Evolutionary conservation across 2,888 invertebrate species (phyloP).

Genomic region (Stenchaetothrips biformis): DNA sequence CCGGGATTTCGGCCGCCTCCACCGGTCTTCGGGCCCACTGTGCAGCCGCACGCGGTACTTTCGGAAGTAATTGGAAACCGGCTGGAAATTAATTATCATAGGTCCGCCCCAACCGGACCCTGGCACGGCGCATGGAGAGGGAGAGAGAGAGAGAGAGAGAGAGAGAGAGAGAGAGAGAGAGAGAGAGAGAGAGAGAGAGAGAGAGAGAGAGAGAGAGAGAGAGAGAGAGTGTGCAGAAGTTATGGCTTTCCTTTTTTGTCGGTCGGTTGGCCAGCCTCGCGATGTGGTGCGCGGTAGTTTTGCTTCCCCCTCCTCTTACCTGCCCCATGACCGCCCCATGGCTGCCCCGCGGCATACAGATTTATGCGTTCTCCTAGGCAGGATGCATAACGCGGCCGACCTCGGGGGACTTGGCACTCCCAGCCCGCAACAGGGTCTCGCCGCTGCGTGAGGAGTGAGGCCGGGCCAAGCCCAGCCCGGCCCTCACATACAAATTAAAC

Average conservation of each 20-base stretch:
- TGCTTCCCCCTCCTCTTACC: neutral
- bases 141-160: no score
- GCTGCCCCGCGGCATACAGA: constrained; percentile 1
- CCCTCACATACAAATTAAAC: no score
- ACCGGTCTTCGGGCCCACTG: no score
- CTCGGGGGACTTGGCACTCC: neutral
- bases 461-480: no score
- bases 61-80: no score
- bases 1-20: no score
- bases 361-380: constrained; percentile 9
- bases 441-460: no score
- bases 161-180: neutral
- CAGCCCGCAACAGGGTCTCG: no score
- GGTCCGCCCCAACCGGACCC: no score
- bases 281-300: neutral
- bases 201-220: neutral
- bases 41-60: no score
- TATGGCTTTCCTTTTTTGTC: constrained; percentile 20
- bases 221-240: neutral
- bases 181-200: neutral
- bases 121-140: no score
- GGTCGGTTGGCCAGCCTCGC: constrained; percentile 14
- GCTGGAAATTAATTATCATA: no score
- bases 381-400: constrained; percentile 6
- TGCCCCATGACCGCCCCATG: neutral